Conservation (phyloP, 2,797 vertebrate genomes). For the Pteronotus mesoamericanus region DNA sequence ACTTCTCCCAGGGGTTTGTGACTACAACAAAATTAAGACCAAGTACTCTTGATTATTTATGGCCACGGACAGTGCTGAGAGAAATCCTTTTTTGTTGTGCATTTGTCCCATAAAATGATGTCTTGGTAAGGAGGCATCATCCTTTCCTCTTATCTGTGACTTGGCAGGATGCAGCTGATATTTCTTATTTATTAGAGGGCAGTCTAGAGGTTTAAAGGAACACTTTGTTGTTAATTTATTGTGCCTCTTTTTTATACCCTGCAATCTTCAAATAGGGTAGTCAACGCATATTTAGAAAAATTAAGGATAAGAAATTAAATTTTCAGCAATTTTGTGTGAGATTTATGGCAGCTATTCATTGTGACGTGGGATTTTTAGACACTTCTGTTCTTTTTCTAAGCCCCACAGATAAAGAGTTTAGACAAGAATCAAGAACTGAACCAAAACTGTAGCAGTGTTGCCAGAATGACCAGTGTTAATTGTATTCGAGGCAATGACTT, state of each 20-base stretch:
- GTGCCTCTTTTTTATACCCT: neutral
- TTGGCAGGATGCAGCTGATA: neutral
- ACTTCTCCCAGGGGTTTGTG: accelerated
- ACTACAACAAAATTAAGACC: neutral
- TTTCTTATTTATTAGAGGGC: neutral
- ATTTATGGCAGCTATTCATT: neutral
- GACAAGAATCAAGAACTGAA: neutral
- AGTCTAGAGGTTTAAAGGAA: neutral
- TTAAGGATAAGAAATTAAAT: neutral
- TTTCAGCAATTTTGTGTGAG: neutral
- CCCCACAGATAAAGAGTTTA: neutral
- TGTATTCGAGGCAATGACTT: neutral
- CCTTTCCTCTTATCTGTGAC: neutral
- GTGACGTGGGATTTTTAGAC: neutral
- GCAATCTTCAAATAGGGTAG: neutral
- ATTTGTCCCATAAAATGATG: neutral
- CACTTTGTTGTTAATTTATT: neutral
- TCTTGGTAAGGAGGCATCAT: neutral
- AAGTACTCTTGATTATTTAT: neutral
- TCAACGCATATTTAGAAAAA: neutral
- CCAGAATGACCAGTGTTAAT: neutral
- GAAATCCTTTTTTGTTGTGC: neutral
- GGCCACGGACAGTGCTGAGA: neutral
- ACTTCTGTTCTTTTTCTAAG: neutral
- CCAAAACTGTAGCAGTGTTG: neutral